phyloP scores from a whole-genome alignment of 2,113 vertebrate genomes.

The Ivindomyrus marchei region DNA sequence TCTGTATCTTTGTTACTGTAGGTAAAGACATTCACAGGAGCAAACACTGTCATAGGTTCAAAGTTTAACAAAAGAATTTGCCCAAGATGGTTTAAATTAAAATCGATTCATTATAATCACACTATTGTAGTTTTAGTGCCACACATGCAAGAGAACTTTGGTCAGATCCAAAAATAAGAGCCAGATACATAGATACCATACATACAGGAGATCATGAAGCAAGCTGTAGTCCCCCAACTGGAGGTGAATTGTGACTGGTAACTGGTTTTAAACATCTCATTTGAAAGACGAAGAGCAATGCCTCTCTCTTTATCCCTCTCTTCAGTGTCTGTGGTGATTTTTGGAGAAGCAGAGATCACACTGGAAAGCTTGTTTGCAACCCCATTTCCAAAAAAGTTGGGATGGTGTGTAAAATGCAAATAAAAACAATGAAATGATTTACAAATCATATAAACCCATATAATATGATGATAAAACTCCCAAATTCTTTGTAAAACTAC shows the following conservation, averaged over 20 bases:
- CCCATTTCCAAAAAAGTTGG: no score
- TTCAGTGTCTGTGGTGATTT: background rate
- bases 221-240: background rate
- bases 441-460: no score
- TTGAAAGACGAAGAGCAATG: background rate
- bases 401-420: no score
- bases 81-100: background rate
- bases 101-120: background rate
- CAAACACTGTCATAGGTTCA: background rate
- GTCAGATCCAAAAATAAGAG: background rate
- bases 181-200: background rate
- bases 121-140: background rate
- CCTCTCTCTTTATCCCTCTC: background rate
- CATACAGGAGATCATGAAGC: background rate
- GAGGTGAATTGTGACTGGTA: background rate
- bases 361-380: background rate
- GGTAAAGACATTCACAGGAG: background rate
- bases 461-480: no score
- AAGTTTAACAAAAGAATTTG: background rate
- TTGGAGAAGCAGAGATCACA: background rate
- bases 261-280: background rate
- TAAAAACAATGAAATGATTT: no score
- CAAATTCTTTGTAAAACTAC: no score
- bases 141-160: background rate
- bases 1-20: background rate